Percentiles rank a stretch among this genome's conserved stretches.
Conservation (phyloP, 1,140 invertebrate genomes). For the Periplaneta americana region DNA sequence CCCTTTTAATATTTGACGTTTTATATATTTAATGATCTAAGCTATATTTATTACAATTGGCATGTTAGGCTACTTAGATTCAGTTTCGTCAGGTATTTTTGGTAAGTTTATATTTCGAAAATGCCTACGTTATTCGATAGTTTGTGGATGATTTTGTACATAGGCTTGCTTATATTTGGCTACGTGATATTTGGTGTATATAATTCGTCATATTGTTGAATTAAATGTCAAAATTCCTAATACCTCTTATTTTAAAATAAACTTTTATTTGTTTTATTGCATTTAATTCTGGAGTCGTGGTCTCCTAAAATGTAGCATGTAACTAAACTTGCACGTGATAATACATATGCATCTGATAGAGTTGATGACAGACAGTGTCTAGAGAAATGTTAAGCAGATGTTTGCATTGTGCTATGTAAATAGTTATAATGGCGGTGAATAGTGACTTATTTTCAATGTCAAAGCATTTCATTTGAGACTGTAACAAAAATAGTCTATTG, state of each 20-base stretch:
- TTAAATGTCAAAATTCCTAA: background rate
- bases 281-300: background rate
- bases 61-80: background rate
- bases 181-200: background rate
- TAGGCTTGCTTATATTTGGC: background rate
- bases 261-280: background rate
- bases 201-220: background rate
- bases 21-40: background rate
- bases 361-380: background rate
- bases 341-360: background rate
- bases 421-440: background rate
- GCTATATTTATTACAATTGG: background rate
- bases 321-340: background rate
- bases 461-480: background rate
- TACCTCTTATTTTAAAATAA: background rate
- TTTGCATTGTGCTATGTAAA: background rate
- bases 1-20: background rate
- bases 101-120: background rate
- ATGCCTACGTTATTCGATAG: background rate
- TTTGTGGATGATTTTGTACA: background rate
- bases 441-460: background rate
- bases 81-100: background rate
- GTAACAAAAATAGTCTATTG: no score
- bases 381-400: background rate
- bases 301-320: background rate